Base-by-base conservation (phyloP, 2,113 vertebrate genomes). In the Scomber japonicus region DNA sequence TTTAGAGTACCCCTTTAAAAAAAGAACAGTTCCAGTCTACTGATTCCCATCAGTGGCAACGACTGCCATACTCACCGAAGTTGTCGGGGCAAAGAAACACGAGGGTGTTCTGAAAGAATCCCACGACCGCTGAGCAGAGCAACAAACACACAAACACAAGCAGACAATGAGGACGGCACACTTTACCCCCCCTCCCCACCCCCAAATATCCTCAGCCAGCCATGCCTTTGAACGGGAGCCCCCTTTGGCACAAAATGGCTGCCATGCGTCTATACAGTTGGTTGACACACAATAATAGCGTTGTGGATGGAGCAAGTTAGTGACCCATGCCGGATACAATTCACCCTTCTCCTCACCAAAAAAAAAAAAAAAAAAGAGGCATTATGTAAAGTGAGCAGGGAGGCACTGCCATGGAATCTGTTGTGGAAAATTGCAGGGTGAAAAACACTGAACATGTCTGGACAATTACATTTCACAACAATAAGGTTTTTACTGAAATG, bases 191-290 rank as follows among this genome's bases (percentile, higher is more conserved):
- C 24, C 24, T 3, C 24, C 24, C 24, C 24, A 2, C 24, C 3
- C 24, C 24, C 24, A 2, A n/a, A 27, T 64, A 57, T 81, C 77
- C 76, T 71, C 31, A 10, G 46, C 84, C 76, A 83, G 82, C 84
- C 76, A 83, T 81, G 75, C 84, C 73, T 88, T 90, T 91, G 69
- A 84, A 88, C 14, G 1, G 65, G 82, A 35, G 59, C 71, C 72
- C 71, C 72, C 73, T 83, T 88, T 87, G 91, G 86, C 81, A 91
- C 88, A 92, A 94, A 93, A 92, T 93, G 91, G 91, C 91, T 88
- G 85, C 89, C 90, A 89, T 84, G 86, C 59, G 35, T 91, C 76
- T 66, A 45, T 89, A 81, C 77, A 85, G 83, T 86, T 75, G 67
- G 78, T 83, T 88, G 75, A 78, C 31, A 50, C 79, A 90, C 85